These are phyloP conservation scores for Heliconius aoede DNA, from an alignment of 2,888 invertebrate genomes.

Conservation along the genomic window DNA sequence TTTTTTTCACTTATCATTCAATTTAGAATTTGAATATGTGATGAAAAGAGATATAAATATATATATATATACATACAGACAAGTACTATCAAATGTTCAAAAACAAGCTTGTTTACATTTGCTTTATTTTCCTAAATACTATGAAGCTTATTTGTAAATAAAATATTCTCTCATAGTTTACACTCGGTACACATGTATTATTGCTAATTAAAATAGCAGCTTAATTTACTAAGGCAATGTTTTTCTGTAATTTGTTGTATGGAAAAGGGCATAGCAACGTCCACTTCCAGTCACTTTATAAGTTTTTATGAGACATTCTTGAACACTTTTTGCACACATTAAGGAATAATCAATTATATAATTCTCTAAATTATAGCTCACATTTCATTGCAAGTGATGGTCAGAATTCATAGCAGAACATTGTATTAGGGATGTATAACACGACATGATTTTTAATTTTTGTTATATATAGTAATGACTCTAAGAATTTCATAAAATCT, in stretches of 20 bases:
- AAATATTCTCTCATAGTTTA: slow-evolving; percentile 11
- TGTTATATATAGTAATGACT: background rate
- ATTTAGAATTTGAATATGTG: background rate
- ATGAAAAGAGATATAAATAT: no score
- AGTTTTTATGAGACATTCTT: slow-evolving; percentile 20
- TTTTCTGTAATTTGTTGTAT: slow-evolving; percentile 24
- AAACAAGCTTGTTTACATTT: background rate
- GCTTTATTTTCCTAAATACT: background rate
- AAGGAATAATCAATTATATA: slow-evolving; percentile 30
- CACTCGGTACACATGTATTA: slow-evolving; percentile 13
- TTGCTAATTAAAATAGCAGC: slow-evolving; percentile 17
- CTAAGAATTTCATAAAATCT: no score
- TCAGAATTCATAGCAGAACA: background rate
- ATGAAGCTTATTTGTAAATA: slow-evolving; percentile 8
- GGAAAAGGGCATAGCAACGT: slow-evolving; percentile 26
- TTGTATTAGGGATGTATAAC: background rate
- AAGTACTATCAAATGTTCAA: background rate
- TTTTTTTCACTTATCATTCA: background rate
- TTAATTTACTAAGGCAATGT: background rate
- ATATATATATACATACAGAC: background rate
- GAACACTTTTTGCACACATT: slow-evolving; percentile 16
- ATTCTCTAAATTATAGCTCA: slow-evolving; percentile 23
- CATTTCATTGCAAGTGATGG: background rate
- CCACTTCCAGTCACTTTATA: slow-evolving; percentile 9
- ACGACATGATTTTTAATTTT: background rate